Conservation (phyloP, 2,797 vertebrate species). For the Sebastes baramenuke region DNA sequence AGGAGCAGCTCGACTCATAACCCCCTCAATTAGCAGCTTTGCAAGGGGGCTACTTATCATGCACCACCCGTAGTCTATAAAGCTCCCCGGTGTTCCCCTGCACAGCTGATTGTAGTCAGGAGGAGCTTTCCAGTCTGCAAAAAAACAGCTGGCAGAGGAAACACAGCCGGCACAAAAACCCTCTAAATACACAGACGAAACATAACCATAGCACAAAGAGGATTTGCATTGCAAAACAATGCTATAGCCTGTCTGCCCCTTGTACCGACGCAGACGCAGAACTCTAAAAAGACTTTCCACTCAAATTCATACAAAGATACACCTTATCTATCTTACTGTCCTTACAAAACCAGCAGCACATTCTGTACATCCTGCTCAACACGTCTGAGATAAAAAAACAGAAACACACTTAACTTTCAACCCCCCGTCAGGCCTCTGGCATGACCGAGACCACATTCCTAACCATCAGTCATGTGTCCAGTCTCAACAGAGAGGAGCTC, state of each 20-base stretch:
- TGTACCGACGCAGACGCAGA: background rate
- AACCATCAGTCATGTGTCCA: constrained; percentile 62
- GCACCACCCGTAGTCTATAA: constrained; percentile 38
- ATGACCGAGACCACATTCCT: constrained; percentile 37
- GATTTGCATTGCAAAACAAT: constrained; percentile 60
- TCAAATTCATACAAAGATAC: background rate
- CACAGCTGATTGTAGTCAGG: constrained; percentile 47
- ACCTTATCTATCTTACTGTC: background rate
- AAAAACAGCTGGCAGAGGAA: constrained; percentile 48
- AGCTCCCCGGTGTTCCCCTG: constrained; percentile 45
- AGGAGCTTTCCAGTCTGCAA: constrained; percentile 43
- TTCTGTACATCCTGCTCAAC: background rate
- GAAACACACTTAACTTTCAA: constrained; percentile 10
- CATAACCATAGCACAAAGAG: constrained; percentile 17
- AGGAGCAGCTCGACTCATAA: constrained; percentile 37
- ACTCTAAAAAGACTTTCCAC: background rate
- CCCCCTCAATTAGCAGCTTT: constrained; percentile 66
- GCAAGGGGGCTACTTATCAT: constrained; percentile 56
- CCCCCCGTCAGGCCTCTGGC: background rate
- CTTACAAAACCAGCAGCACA: background rate
- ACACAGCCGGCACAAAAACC: constrained; percentile 1
- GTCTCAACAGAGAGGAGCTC: constrained; percentile 55
- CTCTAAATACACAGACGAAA: constrained; percentile 28
- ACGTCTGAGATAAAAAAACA: background rate
- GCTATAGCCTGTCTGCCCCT: constrained; percentile 4